A percentile compares a stretch with the other conserved stretches of the same genome.
Conservation (phyloP, 2,888 invertebrate genomes). For the Phalera bucephala region DNA sequence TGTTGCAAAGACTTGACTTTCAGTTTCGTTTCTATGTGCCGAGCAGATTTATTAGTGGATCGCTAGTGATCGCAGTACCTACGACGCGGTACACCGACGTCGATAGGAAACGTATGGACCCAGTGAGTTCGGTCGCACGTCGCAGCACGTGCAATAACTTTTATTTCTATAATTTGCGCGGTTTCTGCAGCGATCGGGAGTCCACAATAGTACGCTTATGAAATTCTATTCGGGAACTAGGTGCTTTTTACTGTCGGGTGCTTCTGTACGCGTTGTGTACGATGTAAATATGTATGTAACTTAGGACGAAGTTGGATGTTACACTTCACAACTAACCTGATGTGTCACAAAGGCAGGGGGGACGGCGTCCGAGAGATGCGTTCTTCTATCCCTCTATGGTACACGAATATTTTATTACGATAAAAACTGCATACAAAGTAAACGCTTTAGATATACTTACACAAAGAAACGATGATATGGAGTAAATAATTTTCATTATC, state of each 20-base stretch:
- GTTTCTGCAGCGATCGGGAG: constrained; percentile 58
- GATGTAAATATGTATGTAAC: constrained; percentile 76
- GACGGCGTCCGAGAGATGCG: constrained; percentile 7
- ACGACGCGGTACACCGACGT: constrained; percentile 16
- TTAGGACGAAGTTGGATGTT: constrained; percentile 62
- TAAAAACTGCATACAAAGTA: constrained; percentile 34
- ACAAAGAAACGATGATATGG: constrained; percentile 37
- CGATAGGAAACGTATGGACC: constrained; percentile 40
- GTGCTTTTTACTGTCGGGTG: constrained; percentile 82
- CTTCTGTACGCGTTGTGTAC: constrained; percentile 79
- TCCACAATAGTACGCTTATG: constrained; percentile 70
- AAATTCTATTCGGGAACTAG: constrained; percentile 76
- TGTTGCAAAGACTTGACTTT: constrained; percentile 46
- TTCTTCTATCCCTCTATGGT: constrained; percentile 19
- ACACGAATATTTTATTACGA: constrained; percentile 26
- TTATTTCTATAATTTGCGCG: constrained; percentile 43
- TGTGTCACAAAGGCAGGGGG: constrained; percentile 59
- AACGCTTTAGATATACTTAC: constrained; percentile 36
- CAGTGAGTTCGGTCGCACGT: constrained; percentile 56
- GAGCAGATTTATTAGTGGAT: constrained; percentile 24
- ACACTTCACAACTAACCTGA: constrained; percentile 65
- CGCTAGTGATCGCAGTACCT: constrained; percentile 7
- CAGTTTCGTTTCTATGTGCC: constrained; percentile 31
- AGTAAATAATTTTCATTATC: constrained; percentile 37
- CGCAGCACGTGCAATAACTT: constrained; percentile 34